Base-by-base conservation (phyloP, 2,888 invertebrate species). In the Ormyrus rosae region DNA sequence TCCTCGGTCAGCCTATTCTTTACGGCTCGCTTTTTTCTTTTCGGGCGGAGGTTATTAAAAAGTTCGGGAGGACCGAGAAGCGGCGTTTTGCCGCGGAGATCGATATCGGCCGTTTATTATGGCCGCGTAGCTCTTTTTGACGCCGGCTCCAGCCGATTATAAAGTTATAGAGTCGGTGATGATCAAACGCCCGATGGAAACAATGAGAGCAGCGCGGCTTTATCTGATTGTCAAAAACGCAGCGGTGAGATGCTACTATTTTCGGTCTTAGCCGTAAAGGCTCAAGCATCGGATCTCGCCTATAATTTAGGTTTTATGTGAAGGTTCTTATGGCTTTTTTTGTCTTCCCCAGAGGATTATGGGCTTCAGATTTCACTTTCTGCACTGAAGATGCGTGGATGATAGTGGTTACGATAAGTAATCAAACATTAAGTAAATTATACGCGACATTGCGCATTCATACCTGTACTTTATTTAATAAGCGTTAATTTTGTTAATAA, bases 1-100 rank as follows among this genome's bases (percentile, higher is more conserved):
- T 84, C 83, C 69, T 50, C 69, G 60, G 56, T 68, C 79, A 13
- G 56, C 65, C 63, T 73, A 34, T 51, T 64, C 11, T 69, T 53
- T 11, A 8, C 11, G 19, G 55, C 60, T 70, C 63, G 45, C 63
- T 64, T 19, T 80, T 73, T 69, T 83, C 72, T 34, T 34, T 34
- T 67, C 79, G 61, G 77, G 67, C 67, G 10, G 10, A 51, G 55
- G 46, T 9, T 46, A 46, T 11, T 34, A n/a, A 60, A 60, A 60
- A 34, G 13, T 60, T 55, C 79, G 46, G 73, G 50, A 55, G 34
- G 9, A 46, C 53, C 56, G 50, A 55, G 34, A 6, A 46, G 58
- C 56, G 64, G 34, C 34, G 34, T 4, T 34, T 34, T 34, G 34
- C 34, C 34, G 34, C 34, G 34, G 34, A 34, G 34, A 34, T 34